phyloP scores from a whole-genome alignment of 2,113 vertebrate species.

The Poeciliopsis occidentalis region DNA sequence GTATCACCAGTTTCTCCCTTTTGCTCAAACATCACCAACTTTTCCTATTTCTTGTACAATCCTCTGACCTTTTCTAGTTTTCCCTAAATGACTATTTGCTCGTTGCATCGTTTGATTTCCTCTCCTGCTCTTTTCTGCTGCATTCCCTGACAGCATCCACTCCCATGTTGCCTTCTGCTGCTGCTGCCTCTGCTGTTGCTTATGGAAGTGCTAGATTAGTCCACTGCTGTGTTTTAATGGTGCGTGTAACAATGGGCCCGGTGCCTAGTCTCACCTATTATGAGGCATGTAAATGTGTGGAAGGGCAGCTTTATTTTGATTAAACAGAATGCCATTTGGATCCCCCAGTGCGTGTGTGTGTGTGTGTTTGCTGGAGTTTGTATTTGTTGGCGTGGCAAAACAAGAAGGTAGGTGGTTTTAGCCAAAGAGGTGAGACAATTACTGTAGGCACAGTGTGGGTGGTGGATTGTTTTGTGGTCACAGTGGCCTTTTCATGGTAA shows the following conservation, averaged over 20 bases:
- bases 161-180: conserved; percentile 25
- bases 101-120: background rate
- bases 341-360: conserved; percentile 13
- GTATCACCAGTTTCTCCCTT: background rate
- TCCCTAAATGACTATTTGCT: background rate
- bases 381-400: conserved; percentile 1
- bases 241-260: conserved; percentile 63
- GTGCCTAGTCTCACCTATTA: conserved; percentile 44
- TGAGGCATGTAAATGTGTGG: conserved; percentile 61
- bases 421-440: conserved; percentile 31
- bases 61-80: background rate
- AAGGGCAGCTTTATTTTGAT: conserved; percentile 61
- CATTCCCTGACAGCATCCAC: conserved; percentile 7
- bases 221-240: conserved; percentile 71
- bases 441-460: conserved; percentile 49
- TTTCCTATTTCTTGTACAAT: background rate
- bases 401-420: conserved; percentile 31
- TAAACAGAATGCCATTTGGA: conserved; percentile 27
- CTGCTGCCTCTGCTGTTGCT: conserved; percentile 33
- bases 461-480: conserved; percentile 63
- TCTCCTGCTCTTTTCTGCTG: conserved; percentile 12
- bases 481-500: conserved; percentile 62
- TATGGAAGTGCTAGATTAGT: conserved; percentile 60
- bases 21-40: background rate
- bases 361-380: conserved; percentile 4